A percentile compares a stretch with the other conserved stretches of the same genome.
Evolutionary conservation across 2,888 invertebrate genomes (phyloP).

Genomic region (Volucella bombylans): DNA sequence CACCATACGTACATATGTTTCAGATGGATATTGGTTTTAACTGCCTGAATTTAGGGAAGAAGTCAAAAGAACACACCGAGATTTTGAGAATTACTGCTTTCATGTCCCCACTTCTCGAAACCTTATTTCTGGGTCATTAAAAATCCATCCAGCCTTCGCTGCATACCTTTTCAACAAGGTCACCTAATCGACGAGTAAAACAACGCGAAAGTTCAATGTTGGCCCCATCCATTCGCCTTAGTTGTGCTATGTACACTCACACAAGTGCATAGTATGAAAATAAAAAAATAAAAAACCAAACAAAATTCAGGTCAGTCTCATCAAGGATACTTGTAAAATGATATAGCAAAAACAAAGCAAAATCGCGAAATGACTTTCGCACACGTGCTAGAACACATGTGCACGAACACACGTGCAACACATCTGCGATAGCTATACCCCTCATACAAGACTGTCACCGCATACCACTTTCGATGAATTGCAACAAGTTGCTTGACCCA

Average conservation of each 20-base stretch:
- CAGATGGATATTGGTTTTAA: background rate
- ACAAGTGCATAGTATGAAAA: constrained; percentile 11
- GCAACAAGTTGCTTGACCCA: constrained; percentile 71
- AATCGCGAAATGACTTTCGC: constrained; percentile 41
- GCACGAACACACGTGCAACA: constrained; percentile 43
- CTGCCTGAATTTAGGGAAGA: constrained; percentile 52
- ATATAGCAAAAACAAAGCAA: constrained; percentile 40
- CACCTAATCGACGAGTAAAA: constrained; percentile 10
- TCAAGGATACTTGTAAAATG: constrained; percentile 62
- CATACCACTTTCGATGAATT: constrained; percentile 31
- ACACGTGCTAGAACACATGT: constrained; percentile 43
- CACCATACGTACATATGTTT: too few species aligned
- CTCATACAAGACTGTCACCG: constrained; percentile 10
- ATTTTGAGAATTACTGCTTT: constrained; percentile 4
- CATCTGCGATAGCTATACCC: constrained; percentile 59
- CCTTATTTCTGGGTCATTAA: background rate
- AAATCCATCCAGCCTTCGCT: background rate
- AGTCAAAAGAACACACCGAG: too few species aligned
- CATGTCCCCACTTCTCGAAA: background rate
- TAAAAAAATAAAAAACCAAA: constrained; percentile 7
- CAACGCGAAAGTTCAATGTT: constrained; percentile 37
- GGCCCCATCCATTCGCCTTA: constrained; percentile 37
- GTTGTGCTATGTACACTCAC: constrained; percentile 9
- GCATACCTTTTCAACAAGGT: constrained; percentile 1
- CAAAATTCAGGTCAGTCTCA: constrained; percentile 50